Base-by-base conservation (phyloP, 2,113 vertebrate genomes). In the Paratilapia polleni region DNA sequence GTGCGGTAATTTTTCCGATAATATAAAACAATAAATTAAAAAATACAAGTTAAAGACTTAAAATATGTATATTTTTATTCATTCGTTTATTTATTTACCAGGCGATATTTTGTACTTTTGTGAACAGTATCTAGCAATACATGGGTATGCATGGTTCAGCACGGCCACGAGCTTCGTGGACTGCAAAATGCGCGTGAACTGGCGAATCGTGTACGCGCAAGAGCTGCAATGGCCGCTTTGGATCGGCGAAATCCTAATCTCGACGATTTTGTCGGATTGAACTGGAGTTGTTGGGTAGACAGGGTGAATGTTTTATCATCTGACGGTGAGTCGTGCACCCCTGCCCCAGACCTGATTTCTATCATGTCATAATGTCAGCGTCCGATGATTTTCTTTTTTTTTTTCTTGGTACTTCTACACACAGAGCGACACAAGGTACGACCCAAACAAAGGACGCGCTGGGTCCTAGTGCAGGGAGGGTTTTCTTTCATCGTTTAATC, bases 261-360 rank as follows among this genome's bases (percentile, higher is more conserved):
- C 93, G 97, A 97, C 94, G 96, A 97, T 75, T 97, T 96, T 95
- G 96, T 96, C 89, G 97, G 96, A 95, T 96, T 97, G 96, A 97
- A 96, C 92, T 97, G 97, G 97, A 96, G 95, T 93, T 95, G 95
- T 80, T 97, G 96, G 97, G 95, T 95, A 87, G 96, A 96, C 75
- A 94, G 94, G 90, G 94, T 93, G 68, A 95, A 96, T 84, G 89
- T 95, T 86, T 91, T 90, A 49, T 81, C 89, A 56, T 83, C 93
- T 82, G 96, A 97, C 83, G 97, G 97, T 97, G 95, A 97, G 96
- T 96, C 82, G 80, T 49, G 2, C 43, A 34, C 70, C 78, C 82
- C 83, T 38, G 57, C 76, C 68, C 22, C 38, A 36, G 12, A 43
- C 43, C 52, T n/a, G n/a, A 24, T 58, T 17, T 61, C 8, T 36